Conservation (phyloP, 2,888 invertebrate genomes). For the Mantis religiosa region DNA sequence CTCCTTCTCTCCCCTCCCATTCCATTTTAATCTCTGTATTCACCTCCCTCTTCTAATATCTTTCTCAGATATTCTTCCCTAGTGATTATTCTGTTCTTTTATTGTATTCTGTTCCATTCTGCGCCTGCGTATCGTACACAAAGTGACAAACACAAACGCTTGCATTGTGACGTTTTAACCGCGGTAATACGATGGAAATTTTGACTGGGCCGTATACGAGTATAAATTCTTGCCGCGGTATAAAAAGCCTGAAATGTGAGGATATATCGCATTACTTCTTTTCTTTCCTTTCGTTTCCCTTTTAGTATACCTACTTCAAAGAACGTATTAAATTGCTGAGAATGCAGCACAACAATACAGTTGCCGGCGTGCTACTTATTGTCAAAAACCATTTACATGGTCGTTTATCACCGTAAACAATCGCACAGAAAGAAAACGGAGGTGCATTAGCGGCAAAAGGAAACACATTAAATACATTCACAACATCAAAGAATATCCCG, state of each 20-base stretch:
- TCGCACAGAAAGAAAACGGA: neutral
- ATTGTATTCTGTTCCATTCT: too few species aligned
- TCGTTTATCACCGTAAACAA: conserved; percentile 17
- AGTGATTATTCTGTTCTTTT: too few species aligned
- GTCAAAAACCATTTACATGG: conserved; percentile 16
- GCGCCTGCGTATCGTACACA: too few species aligned
- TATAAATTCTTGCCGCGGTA: too few species aligned
- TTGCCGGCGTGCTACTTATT: neutral
- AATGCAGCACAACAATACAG: neutral
- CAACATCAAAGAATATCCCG: neutral
- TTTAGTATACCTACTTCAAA: neutral
- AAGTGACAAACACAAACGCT: too few species aligned
- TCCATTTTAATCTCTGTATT: too few species aligned
- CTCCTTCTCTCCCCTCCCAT: too few species aligned
- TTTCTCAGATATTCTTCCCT: too few species aligned
- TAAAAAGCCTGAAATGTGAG: neutral
- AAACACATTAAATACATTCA: neutral
- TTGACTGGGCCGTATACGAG: too few species aligned
- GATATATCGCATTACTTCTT: neutral
- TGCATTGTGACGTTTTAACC: too few species aligned
- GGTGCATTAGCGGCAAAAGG: neutral
- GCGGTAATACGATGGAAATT: too few species aligned
- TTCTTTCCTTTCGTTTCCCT: neutral
- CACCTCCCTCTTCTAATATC: too few species aligned
- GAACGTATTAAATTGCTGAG: neutral